Evolutionary conservation across 1,140 invertebrate genomes (phyloP).

Genomic region (Sitobion miscanthi): DNA sequence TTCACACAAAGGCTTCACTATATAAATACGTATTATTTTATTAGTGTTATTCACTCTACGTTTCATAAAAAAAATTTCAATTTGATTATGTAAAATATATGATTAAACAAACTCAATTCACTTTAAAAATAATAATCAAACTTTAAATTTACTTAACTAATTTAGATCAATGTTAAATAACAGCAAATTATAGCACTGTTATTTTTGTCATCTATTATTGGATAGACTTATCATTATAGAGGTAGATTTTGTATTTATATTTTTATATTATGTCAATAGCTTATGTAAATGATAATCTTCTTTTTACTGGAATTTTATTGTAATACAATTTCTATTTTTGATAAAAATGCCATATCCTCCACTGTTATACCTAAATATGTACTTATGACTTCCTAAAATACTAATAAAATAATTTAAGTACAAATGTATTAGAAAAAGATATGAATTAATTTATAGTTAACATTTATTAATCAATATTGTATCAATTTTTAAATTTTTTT

Average conservation of each 20-base stretch:
- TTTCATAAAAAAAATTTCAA: neutral
- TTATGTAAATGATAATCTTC: neutral
- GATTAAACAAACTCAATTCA: neutral
- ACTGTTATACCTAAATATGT: too few relatives aligned
- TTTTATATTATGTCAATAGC: neutral
- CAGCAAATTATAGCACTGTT: too few relatives aligned
- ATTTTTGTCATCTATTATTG: too few relatives aligned
- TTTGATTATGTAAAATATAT: neutral
- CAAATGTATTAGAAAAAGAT: neutral
- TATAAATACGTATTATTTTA: neutral
- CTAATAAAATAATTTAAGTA: neutral
- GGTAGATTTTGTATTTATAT: neutral
- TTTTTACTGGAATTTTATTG: neutral
- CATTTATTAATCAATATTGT: too few relatives aligned
- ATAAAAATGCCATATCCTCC: too few relatives aligned
- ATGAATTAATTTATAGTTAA: neutral
- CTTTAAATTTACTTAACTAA: neutral
- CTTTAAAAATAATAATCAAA: neutral
- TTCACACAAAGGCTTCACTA: neutral
- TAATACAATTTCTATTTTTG: neutral
- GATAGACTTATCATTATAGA: too few relatives aligned
- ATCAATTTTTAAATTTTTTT: neutral
- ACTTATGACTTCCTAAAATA: neutral
- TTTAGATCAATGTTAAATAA: neutral
- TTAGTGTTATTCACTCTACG: neutral